Conservation (phyloP, 1,140 invertebrate genomes). For the Sesamia nonagrioides region DNA sequence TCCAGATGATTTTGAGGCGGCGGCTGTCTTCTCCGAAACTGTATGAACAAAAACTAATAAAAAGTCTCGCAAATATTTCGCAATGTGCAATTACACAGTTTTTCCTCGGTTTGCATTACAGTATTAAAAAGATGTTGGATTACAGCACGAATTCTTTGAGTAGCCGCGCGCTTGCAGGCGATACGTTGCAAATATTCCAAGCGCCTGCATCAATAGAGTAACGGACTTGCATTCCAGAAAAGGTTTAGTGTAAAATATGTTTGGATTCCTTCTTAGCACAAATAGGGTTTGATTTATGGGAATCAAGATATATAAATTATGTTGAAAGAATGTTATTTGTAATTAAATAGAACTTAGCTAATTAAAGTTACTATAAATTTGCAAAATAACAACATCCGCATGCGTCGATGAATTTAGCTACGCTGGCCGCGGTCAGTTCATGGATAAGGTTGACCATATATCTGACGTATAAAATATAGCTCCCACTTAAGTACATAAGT, state of each 20-base stretch:
- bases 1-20: constrained; percentile 44
- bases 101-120: constrained; percentile 50
- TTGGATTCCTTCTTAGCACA: constrained; percentile 2
- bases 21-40: constrained; percentile 33
- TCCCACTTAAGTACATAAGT: too few relatives aligned
- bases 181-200: constrained; percentile 53
- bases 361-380: not conserved
- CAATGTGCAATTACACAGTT: constrained; percentile 54
- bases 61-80: constrained; percentile 20
- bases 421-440: too few relatives aligned
- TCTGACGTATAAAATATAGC: too few relatives aligned
- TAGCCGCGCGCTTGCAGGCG: constrained; percentile 39
- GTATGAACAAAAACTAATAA: constrained; percentile 37
- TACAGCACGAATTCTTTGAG: constrained; percentile 40
- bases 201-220: constrained; percentile 46
- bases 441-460: too few relatives aligned
- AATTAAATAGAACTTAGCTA: not conserved
- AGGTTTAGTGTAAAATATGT: constrained; percentile 9
- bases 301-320: constrained; percentile 8
- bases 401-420: too few relatives aligned
- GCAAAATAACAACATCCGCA: too few relatives aligned
- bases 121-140: constrained; percentile 43
- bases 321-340: not conserved
- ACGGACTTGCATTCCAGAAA: constrained; percentile 32
- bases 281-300: not conserved